Conservation (phyloP, 2,113 vertebrate genomes). For the Hippocampus guttulatus region DNA sequence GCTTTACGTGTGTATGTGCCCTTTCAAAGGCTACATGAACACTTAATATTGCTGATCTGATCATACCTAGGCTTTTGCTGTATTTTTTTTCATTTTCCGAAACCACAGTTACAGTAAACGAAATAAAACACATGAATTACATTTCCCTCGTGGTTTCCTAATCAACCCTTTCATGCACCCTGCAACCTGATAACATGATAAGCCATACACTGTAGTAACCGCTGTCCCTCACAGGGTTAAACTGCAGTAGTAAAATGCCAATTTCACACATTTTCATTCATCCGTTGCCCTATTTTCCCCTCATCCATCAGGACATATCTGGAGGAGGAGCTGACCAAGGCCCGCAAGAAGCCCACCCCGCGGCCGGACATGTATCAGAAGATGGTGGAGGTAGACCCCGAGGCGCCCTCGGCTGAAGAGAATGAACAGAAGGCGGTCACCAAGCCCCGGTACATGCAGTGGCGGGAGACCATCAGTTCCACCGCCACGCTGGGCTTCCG, state of each 20-base stretch:
- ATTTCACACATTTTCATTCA: too few species aligned
- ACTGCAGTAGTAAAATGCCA: too few species aligned
- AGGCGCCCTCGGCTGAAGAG: conserved; percentile 84
- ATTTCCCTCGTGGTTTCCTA: neutral
- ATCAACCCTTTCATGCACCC: too few species aligned
- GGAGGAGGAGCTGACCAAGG: conserved; percentile 94
- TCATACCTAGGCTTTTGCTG: too few species aligned
- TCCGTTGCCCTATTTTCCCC: neutral
- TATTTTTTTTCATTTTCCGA: too few species aligned
- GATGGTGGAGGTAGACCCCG: conserved; percentile 92
- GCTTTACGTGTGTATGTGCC: too few species aligned
- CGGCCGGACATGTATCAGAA: conserved; percentile 97
- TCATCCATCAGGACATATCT: conserved; percentile 81
- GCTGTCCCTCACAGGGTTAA: too few species aligned
- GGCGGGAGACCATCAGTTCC: conserved; percentile 97
- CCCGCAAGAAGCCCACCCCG: conserved; percentile 90
- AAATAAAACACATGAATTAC: neutral
- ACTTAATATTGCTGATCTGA: too few species aligned
- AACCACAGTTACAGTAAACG: too few species aligned
- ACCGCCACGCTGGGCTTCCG: conserved; percentile 91
- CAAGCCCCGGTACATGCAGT: conserved; percentile 98
- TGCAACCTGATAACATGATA: too few species aligned
- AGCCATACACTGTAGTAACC: too few species aligned
- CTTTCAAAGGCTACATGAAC: too few species aligned
- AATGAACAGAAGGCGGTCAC: conserved; percentile 82